Conservation (phyloP, 2,113 vertebrate genomes). For the Copsychus sechellarum region DNA sequence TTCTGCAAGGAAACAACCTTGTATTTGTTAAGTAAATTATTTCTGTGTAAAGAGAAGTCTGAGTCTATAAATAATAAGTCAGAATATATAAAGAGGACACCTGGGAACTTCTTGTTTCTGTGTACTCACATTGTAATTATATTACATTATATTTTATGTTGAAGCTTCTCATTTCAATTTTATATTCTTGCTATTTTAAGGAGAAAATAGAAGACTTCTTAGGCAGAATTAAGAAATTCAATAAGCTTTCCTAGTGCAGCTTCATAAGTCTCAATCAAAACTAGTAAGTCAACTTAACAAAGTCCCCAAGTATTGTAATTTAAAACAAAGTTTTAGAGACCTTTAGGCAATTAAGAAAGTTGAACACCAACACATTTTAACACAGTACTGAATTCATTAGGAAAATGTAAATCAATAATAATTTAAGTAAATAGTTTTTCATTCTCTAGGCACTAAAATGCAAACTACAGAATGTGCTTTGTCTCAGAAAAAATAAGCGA, state of each 20-base stretch:
- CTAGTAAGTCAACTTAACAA: not conserved
- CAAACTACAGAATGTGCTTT: not conserved
- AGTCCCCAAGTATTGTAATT: not conserved
- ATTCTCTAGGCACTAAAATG: not conserved
- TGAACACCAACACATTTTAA: not conserved
- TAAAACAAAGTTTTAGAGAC: not conserved
- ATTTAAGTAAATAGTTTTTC: not conserved
- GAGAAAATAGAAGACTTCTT: not conserved
- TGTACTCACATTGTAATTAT: not conserved
- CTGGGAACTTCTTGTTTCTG: conserved; percentile 1
- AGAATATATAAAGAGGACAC: not conserved
- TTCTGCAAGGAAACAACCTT: not conserved
- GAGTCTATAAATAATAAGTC: conserved; percentile 10
- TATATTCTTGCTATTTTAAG: not conserved
- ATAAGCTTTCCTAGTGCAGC: not conserved
- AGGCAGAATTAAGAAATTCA: not conserved
- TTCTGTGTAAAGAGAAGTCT: not conserved
- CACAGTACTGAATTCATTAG: not conserved
- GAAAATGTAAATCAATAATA: not conserved
- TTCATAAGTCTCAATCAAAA: not conserved
- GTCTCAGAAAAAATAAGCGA: not conserved
- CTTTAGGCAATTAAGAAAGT: not conserved
- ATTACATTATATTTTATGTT: not conserved
- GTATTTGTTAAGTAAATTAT: conserved; percentile 56
- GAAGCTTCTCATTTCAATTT: not conserved